These are phyloP conservation scores for Corynorhinus townsendii DNA, from an alignment of 2,113 vertebrate species.

Conservation along the genomic window DNA sequence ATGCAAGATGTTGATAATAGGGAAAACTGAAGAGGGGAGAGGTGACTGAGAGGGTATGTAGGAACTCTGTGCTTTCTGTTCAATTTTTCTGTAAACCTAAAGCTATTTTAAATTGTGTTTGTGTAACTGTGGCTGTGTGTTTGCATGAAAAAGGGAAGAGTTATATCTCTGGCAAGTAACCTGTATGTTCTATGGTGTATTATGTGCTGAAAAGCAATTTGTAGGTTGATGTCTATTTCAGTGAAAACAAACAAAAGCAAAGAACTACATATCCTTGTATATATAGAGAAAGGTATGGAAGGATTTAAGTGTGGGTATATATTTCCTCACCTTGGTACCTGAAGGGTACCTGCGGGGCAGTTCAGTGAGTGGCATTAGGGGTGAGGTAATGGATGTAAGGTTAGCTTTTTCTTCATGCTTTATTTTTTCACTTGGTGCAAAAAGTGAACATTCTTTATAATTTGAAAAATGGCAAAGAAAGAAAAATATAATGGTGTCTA, in stretches of 20 bases:
- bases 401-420: neutral
- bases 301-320: neutral
- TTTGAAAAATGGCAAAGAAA: conserved; percentile 2
- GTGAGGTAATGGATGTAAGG: neutral
- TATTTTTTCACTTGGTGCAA: neutral
- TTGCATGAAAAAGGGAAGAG: neutral
- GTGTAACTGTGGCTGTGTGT: neutral
- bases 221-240: neutral
- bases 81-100: neutral
- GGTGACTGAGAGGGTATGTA: no score
- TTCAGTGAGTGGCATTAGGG: neutral
- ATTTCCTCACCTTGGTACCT: neutral
- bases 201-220: neutral
- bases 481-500: neutral
- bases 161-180: neutral
- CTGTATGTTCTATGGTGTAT: neutral
- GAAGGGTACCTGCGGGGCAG: neutral
- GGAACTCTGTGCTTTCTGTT: no score
- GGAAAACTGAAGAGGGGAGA: no score
- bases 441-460: neutral
- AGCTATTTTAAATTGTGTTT: neutral
- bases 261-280: neutral
- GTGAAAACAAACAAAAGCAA: neutral
- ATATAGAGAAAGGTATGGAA: neutral
- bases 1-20: no score